Conservation (phyloP, 2,888 invertebrate genomes). For the Eurois occulta region DNA sequence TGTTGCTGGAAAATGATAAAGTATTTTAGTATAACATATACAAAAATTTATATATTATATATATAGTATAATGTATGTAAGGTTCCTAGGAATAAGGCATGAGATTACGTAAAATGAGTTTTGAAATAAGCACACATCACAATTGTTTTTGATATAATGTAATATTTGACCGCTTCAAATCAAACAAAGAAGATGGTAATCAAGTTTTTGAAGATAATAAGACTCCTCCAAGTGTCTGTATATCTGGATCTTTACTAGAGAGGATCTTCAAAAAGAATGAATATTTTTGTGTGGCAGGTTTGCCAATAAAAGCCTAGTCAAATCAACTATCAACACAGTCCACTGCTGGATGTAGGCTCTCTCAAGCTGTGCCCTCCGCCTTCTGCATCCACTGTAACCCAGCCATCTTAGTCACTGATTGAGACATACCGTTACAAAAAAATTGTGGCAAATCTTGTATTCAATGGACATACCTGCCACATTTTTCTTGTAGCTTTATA, state of each 20-base stretch:
- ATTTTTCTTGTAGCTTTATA: constrained; percentile 74
- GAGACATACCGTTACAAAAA: background rate
- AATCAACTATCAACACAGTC: background rate
- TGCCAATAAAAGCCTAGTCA: background rate
- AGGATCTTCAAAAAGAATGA: background rate
- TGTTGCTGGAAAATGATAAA: constrained; percentile 73
- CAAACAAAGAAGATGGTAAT: background rate
- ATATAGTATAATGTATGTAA: too few relatives aligned
- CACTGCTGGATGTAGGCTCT: background rate
- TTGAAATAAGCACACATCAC: background rate
- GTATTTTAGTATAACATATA: background rate
- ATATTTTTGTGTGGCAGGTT: background rate
- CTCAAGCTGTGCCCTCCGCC: too few relatives aligned
- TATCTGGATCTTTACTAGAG: background rate
- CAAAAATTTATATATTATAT: too few relatives aligned
- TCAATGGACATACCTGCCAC: constrained; percentile 75
- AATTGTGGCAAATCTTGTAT: background rate
- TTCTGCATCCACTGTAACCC: background rate
- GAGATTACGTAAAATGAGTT: background rate
- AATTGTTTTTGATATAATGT: background rate
- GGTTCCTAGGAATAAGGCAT: background rate
- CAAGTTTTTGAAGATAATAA: background rate
- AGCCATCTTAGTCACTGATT: background rate
- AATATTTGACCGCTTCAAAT: background rate
- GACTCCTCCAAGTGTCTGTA: background rate